Percentiles rank a stretch among this genome's conserved stretches.
These are phyloP conservation scores for Cerceris ruficornis DNA, from an alignment of 2,888 invertebrate genomes.

Conservation along the genomic window DNA sequence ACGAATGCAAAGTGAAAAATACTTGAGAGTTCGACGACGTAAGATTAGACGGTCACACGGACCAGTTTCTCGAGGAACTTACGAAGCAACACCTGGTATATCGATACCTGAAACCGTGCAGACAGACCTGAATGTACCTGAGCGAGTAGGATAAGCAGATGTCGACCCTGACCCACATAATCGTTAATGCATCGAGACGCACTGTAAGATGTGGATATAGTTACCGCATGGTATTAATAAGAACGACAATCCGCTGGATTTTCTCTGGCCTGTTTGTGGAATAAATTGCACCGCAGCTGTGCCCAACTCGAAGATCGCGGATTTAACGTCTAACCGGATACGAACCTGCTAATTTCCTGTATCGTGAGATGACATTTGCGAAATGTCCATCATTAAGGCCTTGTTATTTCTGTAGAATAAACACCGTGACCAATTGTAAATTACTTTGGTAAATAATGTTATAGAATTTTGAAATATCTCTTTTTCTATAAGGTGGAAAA, in stretches of 20 bases:
- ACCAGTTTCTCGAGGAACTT: not conserved
- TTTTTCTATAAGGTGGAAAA: too few relatives aligned
- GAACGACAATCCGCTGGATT: constrained; percentile 45
- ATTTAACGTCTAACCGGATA: constrained; percentile 1
- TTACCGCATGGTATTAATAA: constrained; percentile 62
- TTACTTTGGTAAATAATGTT: too few relatives aligned
- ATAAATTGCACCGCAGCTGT: constrained; percentile 26
- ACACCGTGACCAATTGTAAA: too few relatives aligned
- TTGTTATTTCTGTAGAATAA: too few relatives aligned
- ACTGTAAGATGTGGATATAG: constrained; percentile 53
- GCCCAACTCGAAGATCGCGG: not conserved
- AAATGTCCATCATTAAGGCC: too few relatives aligned
- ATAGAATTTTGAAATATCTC: too few relatives aligned
- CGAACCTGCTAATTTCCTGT: not conserved
- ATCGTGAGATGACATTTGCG: not conserved
- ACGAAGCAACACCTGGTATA: constrained; percentile 17
- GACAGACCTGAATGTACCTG: constrained; percentile 48
- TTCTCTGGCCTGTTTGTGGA: constrained; percentile 35
- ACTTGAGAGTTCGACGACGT: not conserved
- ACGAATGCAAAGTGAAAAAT: not conserved
- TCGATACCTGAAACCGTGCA: constrained; percentile 27
- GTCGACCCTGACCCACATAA: constrained; percentile 80
- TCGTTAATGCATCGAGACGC: constrained; percentile 69
- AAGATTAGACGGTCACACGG: not conserved
- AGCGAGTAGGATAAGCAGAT: constrained; percentile 68